Evolutionary conservation across 2,797 vertebrate species (phyloP).

Genomic region (Pelochelys cantorii): DNA sequence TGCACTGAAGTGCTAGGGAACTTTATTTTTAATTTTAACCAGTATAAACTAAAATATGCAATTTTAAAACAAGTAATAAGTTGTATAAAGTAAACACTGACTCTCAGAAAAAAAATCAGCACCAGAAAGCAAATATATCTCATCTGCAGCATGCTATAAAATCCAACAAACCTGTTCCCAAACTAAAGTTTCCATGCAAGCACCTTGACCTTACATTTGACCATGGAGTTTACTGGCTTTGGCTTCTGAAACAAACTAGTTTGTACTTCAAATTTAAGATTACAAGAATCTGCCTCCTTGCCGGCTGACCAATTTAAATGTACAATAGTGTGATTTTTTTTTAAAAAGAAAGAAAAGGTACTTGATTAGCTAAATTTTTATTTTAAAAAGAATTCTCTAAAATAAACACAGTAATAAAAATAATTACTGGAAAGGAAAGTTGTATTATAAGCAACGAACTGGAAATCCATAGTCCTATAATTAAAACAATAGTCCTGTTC

Average conservation of each 20-base stretch:
- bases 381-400: neutral
- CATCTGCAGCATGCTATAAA: neutral
- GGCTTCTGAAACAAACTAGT: neutral
- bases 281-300: neutral
- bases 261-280: neutral
- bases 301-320: neutral
- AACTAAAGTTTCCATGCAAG: neutral
- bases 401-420: neutral
- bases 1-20: neutral
- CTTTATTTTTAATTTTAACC: conserved; percentile 6
- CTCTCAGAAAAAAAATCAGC: neutral
- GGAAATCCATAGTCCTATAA: neutral
- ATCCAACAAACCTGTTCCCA: neutral
- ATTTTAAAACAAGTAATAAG: neutral
- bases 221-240: neutral
- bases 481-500: neutral
- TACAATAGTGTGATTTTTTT: fast-evolving
- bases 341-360: neutral
- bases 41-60: neutral
- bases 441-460: neutral
- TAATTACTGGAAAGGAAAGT: neutral
- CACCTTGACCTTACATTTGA: neutral
- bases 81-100: neutral
- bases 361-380: neutral
- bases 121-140: neutral